Conservation (phyloP, 1,140 invertebrate genomes). For the Tribolium castaneum region DNA sequence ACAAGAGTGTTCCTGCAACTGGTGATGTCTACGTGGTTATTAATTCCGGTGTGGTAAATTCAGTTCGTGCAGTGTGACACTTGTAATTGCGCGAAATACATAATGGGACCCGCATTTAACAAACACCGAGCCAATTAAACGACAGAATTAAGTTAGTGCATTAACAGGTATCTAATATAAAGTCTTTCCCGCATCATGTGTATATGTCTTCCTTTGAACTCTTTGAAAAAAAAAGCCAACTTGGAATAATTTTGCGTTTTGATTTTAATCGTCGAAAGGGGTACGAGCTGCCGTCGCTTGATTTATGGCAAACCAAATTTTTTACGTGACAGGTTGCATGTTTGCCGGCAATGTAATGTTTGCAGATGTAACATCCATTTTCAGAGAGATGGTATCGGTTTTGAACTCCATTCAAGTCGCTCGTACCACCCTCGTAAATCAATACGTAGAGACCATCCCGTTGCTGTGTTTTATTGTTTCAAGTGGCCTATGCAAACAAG, state of each 20-base stretch:
- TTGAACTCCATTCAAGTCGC: neutral
- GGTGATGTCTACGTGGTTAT: slow-evolving; percentile 42
- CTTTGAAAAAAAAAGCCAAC: too few species aligned
- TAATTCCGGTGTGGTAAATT: slow-evolving; percentile 42
- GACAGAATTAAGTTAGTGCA: slow-evolving; percentile 32
- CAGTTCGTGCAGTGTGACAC: slow-evolving; percentile 40
- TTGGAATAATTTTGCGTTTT: too few species aligned
- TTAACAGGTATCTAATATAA: slow-evolving; percentile 38
- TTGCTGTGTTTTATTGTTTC: slow-evolving; percentile 30
- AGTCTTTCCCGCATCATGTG: slow-evolving; percentile 20
- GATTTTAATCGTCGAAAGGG: neutral
- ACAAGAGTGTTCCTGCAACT: slow-evolving; percentile 34
- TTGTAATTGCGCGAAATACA: slow-evolving; percentile 41
- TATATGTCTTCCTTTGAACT: neutral
- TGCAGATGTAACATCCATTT: slow-evolving; percentile 20
- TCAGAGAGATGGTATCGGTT: slow-evolving; percentile 28
- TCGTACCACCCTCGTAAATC: slow-evolving; percentile 13
- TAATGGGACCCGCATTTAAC: slow-evolving; percentile 40
- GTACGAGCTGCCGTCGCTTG: neutral
- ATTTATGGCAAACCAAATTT: slow-evolving; percentile 36
- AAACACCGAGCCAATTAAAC: slow-evolving; percentile 32
- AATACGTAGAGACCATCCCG: slow-evolving; percentile 7
- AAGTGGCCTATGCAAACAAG: slow-evolving; percentile 34
- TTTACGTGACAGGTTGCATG: slow-evolving; percentile 37
- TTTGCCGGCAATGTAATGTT: slow-evolving; percentile 34